Evolutionary conservation across 1,140 invertebrate species (phyloP).

Genomic region (Oscheius sp.): DNA sequence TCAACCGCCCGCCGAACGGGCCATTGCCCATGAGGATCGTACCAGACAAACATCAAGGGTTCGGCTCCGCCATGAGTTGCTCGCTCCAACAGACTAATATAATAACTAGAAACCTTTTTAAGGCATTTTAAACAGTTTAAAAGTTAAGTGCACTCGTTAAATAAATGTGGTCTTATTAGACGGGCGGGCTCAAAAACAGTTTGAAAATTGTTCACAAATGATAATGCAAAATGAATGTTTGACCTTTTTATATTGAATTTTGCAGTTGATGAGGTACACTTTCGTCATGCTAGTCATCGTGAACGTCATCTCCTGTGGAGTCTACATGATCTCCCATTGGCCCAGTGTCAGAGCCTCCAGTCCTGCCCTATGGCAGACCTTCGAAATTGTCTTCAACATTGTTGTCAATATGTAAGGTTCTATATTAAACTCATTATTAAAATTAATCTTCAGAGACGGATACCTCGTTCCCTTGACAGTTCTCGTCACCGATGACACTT

Average conservation of each 20-base stretch:
- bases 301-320: not conserved
- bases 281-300: not conserved
- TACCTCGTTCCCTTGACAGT: not conserved
- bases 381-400: not conserved
- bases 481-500: not conserved
- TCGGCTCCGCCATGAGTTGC: too few relatives aligned
- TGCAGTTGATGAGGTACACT: not conserved
- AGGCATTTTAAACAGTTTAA: too few relatives aligned
- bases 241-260: not conserved
- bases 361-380: not conserved
- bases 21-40: too few relatives aligned
- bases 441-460: not conserved
- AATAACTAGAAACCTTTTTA: too few relatives aligned
- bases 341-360: not conserved
- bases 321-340: not conserved
- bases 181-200: too few relatives aligned
- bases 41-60: too few relatives aligned
- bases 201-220: too few relatives aligned
- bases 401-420: not conserved
- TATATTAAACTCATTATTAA: not conserved
- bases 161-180: too few relatives aligned
- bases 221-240: too few relatives aligned
- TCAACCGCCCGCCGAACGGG: too few relatives aligned
- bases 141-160: too few relatives aligned
- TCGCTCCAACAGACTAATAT: too few relatives aligned